phyloP scores from a whole-genome alignment of 23 tunicate genomes.

The Aplidium turbinatum region DNA sequence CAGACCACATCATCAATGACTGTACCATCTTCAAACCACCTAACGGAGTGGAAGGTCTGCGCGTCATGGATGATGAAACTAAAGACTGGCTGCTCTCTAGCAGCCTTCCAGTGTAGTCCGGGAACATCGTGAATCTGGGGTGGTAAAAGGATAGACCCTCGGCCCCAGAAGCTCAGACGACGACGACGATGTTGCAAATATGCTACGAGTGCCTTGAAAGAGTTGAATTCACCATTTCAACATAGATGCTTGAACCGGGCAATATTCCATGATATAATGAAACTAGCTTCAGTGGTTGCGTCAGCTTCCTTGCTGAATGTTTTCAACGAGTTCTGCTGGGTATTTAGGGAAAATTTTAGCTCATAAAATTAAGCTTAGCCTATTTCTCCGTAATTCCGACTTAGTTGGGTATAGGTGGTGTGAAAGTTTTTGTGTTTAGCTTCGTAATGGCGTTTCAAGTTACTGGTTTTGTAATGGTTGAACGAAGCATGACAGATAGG shows the following conservation, averaged over 20 bases:
- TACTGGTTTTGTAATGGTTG: slow-evolving; percentile 49
- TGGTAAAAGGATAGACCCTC: no score
- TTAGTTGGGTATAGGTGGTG: slow-evolving; percentile 50
- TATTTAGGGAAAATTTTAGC: slow-evolving; percentile 40
- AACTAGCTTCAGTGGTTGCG: slow-evolving; percentile 40
- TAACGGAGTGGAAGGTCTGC: no score
- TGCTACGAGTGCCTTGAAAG: no score
- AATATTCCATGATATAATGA: slow-evolving; percentile 46
- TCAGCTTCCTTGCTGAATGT: slow-evolving; percentile 50
- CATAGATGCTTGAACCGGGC: slow-evolving; percentile 27
- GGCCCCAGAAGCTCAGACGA: no score
- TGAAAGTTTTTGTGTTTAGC: slow-evolving; percentile 48
- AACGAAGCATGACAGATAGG: slow-evolving; percentile 51
- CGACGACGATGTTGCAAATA: no score
- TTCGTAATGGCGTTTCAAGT: slow-evolving; percentile 57
- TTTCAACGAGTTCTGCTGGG: slow-evolving; percentile 41
- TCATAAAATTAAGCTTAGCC: slow-evolving; percentile 24
- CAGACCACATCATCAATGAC: no score
- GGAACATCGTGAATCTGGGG: no score
- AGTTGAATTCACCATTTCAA: slow-evolving; percentile 38
- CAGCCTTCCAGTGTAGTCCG: no score
- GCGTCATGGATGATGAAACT: no score
- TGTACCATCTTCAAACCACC: no score
- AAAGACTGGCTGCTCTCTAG: no score
- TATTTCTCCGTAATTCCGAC: slow-evolving; percentile 43